Base-by-base conservation (phyloP, 1,140 invertebrate species). In the Drosophila persimilis region DNA sequence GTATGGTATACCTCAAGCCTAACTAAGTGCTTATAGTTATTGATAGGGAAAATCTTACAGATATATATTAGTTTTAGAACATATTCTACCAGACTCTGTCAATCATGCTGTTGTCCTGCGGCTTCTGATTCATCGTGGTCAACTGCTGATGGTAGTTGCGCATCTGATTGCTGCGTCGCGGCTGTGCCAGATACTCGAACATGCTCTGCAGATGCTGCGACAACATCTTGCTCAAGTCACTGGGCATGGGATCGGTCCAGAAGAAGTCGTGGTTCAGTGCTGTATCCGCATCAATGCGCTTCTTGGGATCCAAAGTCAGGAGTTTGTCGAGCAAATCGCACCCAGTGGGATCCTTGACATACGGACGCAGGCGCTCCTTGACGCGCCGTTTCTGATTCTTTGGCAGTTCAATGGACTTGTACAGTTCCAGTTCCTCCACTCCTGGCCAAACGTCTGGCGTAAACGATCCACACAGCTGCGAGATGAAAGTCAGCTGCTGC, bases 241-340 rank as follows among this genome's bases (percentile, higher is more conserved):
- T 95, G 0, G 98, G 98, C 95, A 98, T 96, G 29, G 99, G 98
- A 91, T 99, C 98, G 1, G 95, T 97, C 97, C 98, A 99, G 91
- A 99, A 99, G 91, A 99, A 99, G 88, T 99, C 98, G 81, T 99
- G 98, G 93, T 99, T 98, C 1, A 99, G 90, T 0, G 98, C 98
- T 1, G 95, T 95, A 89, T 99, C 98, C 0, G 97, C 95, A 91
- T 99, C 97, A 31, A 95, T 95, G 73, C 99, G 92, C 91, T 98
- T 98, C 1, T 94, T 94, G 0, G 99, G 99, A 92, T 99, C 97
- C 17, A 99, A 92, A 17, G 96, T 95, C 6, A 99, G 91, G 6
- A 99, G 92, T 91, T 97, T 98, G 86, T 99, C 98, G 0, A 99
- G 91, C 15, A 99, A 92, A 92, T 99, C 98, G 84, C 99, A 96